Conservation (phyloP, 2,888 invertebrate genomes). For the Gonocerus acuteangulatus region DNA sequence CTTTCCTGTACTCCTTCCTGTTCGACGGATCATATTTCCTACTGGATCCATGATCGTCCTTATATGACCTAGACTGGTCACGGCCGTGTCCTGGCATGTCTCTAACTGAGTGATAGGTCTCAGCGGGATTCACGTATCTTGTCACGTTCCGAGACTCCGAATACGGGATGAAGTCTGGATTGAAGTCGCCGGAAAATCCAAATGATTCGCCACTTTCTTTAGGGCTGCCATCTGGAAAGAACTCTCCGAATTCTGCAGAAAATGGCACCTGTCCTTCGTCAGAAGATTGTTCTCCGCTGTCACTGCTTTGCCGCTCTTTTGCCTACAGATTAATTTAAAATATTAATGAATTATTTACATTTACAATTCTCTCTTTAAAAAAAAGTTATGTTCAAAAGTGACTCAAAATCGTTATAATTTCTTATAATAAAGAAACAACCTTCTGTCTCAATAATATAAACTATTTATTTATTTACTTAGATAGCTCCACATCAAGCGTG, state of each 20-base stretch:
- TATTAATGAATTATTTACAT: background rate
- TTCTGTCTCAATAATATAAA: too few species aligned
- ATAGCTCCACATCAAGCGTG: too few species aligned
- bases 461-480: too few species aligned
- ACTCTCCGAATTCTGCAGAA: conserved; percentile 9
- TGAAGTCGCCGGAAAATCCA: background rate
- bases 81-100: background rate
- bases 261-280: conserved; percentile 6
- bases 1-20: background rate
- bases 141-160: conserved; percentile 10
- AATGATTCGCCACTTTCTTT: conserved; percentile 4
- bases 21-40: background rate
- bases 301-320: background rate
- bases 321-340: background rate
- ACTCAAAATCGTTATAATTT: too few species aligned
- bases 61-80: background rate
- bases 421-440: too few species aligned
- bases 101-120: conserved; percentile 7
- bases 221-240: background rate
- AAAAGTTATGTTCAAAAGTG: too few species aligned
- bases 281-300: conserved; percentile 1
- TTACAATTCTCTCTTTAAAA: too few species aligned
- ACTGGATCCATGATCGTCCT: background rate
- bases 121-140: conserved; percentile 1
- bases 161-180: conserved; percentile 4